Percentiles rank a stretch among this genome's conserved stretches.
Conservation (phyloP, 2,888 invertebrate genomes). For the Antitype chi region DNA sequence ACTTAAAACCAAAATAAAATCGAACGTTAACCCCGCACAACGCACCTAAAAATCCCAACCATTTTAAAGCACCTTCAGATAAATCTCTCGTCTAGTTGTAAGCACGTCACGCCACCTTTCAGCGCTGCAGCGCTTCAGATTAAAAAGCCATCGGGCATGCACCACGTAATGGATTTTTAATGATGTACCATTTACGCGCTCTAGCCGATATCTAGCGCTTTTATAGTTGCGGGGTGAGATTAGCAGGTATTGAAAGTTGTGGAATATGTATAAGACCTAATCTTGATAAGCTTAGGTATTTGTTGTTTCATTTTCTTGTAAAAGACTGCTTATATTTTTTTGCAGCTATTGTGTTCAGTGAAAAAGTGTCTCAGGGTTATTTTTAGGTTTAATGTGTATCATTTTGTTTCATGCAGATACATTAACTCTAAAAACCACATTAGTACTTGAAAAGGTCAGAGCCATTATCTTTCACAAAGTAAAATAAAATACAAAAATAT, state of each 20-base stretch:
- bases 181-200: slow-evolving; percentile 72
- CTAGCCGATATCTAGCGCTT: slow-evolving; percentile 62
- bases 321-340: not conserved
- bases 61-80: slow-evolving; percentile 46
- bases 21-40: not conserved
- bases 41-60: slow-evolving; percentile 16
- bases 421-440: slow-evolving; percentile 16
- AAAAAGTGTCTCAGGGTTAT: not conserved
- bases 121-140: slow-evolving; percentile 70
- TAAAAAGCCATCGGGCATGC: slow-evolving; percentile 78
- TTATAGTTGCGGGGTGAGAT: slow-evolving; percentile 52
- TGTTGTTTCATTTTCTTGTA: not conserved
- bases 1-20: not conserved
- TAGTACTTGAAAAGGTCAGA: slow-evolving; percentile 1
- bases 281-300: not conserved
- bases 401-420: not conserved
- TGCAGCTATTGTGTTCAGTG: not conserved
- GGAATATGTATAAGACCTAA: not conserved
- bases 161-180: slow-evolving; percentile 82
- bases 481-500: slow-evolving; percentile 12
- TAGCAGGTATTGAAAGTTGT: slow-evolving; percentile 14
- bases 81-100: slow-evolving; percentile 53
- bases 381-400: not conserved
- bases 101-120: slow-evolving; percentile 54
- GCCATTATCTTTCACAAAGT: not conserved